A percentile compares a stretch with the other conserved stretches of the same genome.
phyloP scores from a whole-genome alignment of 2,797 vertebrate species.

The Fringilla coelebs region DNA sequence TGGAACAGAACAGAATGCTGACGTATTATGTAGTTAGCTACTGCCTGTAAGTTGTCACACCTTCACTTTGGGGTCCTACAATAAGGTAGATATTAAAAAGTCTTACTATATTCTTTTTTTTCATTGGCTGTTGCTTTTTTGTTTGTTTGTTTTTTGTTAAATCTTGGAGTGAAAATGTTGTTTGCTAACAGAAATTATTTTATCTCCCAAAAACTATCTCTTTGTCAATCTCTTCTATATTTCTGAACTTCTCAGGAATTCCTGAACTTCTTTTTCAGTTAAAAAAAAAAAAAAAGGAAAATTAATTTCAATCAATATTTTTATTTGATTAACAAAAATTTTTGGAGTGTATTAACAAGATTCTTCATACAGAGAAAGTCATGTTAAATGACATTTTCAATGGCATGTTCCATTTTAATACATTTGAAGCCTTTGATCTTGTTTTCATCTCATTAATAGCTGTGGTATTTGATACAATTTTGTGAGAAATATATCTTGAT shows the following conservation, averaged over 20 bases:
- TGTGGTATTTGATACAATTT: not conserved
- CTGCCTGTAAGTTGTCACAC: not conserved
- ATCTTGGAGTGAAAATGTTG: not conserved
- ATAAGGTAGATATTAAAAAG: not conserved
- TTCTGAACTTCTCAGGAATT: not conserved
- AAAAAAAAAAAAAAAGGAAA: not conserved
- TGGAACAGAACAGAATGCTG: not conserved
- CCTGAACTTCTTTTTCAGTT: not conserved
- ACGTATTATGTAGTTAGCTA: not conserved
- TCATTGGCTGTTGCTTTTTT: not conserved
- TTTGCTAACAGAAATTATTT: not conserved
- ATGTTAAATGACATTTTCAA: not conserved
- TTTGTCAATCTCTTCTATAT: not conserved
- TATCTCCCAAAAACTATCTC: not conserved
- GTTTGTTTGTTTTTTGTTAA: not conserved
- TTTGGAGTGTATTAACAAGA: not conserved
- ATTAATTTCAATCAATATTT: not conserved
- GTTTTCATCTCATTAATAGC: not conserved
- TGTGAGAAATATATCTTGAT: not conserved
- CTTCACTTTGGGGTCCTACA: not conserved
- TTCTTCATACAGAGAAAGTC: not conserved
- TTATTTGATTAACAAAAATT: not conserved
- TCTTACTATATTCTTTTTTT: not conserved
- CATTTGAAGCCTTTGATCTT: not conserved
- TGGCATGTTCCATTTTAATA: not conserved